phyloP scores from a whole-genome alignment of 2,888 invertebrate genomes.

The Gymnoscelis rufifasciata region DNA sequence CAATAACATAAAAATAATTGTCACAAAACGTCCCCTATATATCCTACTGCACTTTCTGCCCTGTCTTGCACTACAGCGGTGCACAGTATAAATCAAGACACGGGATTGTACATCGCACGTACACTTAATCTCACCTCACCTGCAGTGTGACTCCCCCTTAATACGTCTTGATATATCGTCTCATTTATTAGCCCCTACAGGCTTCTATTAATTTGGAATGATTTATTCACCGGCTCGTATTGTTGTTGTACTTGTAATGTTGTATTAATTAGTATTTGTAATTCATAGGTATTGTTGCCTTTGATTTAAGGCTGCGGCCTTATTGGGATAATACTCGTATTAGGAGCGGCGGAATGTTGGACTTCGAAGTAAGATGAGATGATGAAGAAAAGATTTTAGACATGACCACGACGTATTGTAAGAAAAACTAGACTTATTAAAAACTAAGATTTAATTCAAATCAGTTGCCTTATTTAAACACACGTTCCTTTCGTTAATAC shows the following conservation, averaged over 20 bases:
- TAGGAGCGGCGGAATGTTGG: too few species aligned
- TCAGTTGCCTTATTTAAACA: too few species aligned
- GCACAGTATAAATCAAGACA: constrained; percentile 53
- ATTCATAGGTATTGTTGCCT: background rate
- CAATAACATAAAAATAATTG: too few species aligned
- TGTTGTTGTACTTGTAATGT: constrained; percentile 25
- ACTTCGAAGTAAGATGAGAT: too few species aligned
- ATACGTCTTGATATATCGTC: constrained; percentile 63
- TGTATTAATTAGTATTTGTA: constrained; percentile 11
- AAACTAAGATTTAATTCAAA: too few species aligned
- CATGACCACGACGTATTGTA: too few species aligned
- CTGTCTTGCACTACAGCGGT: constrained; percentile 22
- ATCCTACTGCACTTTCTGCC: background rate
- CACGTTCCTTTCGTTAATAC: too few species aligned
- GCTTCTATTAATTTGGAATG: constrained; percentile 36
- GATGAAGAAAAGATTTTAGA: too few species aligned
- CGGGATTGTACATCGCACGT: constrained; percentile 40
- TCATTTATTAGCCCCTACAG: constrained; percentile 51
- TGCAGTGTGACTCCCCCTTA: constrained; percentile 49
- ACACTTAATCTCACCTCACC: constrained; percentile 55
- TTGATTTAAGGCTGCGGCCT: too few species aligned
- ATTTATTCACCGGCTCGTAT: constrained; percentile 31
- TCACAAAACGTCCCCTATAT: too few species aligned
- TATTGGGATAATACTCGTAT: too few species aligned
- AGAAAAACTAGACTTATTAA: too few species aligned